Evolutionary conservation across 2,888 invertebrate species (phyloP).

Genomic region (Melolontha melolontha): DNA sequence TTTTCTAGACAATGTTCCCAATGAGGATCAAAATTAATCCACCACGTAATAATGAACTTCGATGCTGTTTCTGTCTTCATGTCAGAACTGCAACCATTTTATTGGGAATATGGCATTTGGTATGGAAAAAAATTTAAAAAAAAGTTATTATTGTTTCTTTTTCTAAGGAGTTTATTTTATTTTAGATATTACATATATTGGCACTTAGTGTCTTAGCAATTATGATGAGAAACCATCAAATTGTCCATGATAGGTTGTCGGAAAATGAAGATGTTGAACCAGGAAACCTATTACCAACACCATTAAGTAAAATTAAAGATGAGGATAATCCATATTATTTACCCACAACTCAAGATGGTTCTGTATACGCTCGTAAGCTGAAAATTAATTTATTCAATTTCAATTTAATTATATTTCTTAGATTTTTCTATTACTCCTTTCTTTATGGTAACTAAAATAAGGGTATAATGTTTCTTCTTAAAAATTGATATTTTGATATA

Average conservation of each 20-base stretch:
- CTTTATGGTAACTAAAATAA: too few species aligned
- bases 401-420: too few species aligned
- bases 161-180: constrained; percentile 41
- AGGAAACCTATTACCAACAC: constrained; percentile 73
- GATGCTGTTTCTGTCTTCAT: constrained; percentile 85
- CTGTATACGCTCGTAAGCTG: constrained; percentile 36
- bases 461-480: too few species aligned
- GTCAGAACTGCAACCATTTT: constrained; percentile 86
- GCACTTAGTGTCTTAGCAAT: constrained; percentile 81
- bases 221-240: constrained; percentile 79
- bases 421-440: too few species aligned
- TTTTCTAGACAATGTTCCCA: constrained; percentile 67
- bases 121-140: constrained; percentile 63
- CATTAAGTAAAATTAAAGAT: constrained; percentile 77
- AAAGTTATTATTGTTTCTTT: background rate
- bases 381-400: too few species aligned
- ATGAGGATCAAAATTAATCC: constrained; percentile 75
- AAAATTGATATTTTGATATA: too few species aligned
- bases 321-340: constrained; percentile 68
- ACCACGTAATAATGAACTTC: constrained; percentile 79
- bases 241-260: constrained; percentile 71
- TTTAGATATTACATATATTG: constrained; percentile 80
- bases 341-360: constrained; percentile 70
- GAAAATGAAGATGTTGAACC: constrained; percentile 65
- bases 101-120: constrained; percentile 87